Evolutionary conservation across 2,888 invertebrate genomes (phyloP).

Genomic region (Oegoconia quadripuncta): DNA sequence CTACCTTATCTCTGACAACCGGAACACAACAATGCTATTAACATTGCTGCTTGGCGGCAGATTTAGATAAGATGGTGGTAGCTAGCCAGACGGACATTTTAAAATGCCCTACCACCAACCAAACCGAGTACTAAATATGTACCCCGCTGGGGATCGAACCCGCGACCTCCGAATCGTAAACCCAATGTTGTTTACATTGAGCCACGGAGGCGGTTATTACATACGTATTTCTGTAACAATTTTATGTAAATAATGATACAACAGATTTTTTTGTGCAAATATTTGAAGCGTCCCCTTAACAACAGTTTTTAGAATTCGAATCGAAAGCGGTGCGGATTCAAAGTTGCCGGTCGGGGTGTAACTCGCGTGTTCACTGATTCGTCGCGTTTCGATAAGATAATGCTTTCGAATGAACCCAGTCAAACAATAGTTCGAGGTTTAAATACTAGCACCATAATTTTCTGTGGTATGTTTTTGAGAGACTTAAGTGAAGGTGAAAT

Average conservation of each 20-base stretch:
- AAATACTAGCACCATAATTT: background rate
- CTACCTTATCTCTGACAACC: no score
- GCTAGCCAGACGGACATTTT: no score
- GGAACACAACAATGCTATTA: no score
- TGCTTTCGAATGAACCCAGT: constrained; percentile 5
- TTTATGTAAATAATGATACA: constrained; percentile 1
- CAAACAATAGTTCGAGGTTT: constrained; percentile 13
- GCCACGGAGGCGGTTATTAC: no score
- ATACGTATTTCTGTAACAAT: no score
- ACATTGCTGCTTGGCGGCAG: no score
- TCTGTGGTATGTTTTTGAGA: background rate
- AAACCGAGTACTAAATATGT: no score
- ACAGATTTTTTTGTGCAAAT: background rate
- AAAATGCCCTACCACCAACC: no score
- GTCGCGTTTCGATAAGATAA: constrained; percentile 55
- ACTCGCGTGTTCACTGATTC: constrained; percentile 73
- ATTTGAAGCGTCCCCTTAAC: constrained; percentile 31
- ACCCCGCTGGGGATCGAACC: no score
- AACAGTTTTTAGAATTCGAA: constrained; percentile 43
- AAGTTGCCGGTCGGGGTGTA: constrained; percentile 44
- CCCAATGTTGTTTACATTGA: no score
- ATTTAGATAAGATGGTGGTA: no score
- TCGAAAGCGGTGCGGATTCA: constrained; percentile 32
- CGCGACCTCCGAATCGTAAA: no score
- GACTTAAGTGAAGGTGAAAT: background rate